These are phyloP conservation scores for Myripristis jacobus DNA, from an alignment of 2,797 vertebrate species.

Conservation along the genomic window DNA sequence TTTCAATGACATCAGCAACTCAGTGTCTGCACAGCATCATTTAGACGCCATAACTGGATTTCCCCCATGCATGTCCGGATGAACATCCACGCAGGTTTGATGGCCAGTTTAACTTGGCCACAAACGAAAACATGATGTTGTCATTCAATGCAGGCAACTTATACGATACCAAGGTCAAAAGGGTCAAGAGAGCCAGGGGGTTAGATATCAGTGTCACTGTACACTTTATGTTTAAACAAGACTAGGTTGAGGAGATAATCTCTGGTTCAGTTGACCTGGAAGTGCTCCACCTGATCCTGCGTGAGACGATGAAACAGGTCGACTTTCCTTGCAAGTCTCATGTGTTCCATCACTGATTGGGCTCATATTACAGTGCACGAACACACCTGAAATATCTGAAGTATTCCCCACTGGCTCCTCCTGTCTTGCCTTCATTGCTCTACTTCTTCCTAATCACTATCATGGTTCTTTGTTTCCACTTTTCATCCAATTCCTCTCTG, in stretches of 20 bases:
- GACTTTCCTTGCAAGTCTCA: conserved; percentile 32
- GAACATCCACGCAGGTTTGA: neutral
- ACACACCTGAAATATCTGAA: conserved; percentile 17
- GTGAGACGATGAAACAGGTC: conserved; percentile 19
- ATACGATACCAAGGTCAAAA: neutral
- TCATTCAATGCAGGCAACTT: neutral
- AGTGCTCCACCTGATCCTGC: conserved; percentile 33
- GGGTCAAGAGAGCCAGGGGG: neutral
- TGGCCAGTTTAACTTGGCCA: neutral
- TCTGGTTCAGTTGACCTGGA: conserved; percentile 28
- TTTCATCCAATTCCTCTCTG: neutral
- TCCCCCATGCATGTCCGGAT: conserved; percentile 4
- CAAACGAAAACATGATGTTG: neutral
- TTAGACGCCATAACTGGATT: conserved; percentile 14
- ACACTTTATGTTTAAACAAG: conserved; percentile 12
- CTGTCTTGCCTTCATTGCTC: too few relatives aligned
- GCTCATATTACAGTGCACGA: conserved; percentile 43
- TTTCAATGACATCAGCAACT: conserved; percentile 25
- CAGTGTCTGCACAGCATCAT: conserved; percentile 8
- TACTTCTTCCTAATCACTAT: neutral
- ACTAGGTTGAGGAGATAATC: conserved; percentile 3
- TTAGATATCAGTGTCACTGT: conserved; percentile 12
- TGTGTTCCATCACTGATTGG: conserved; percentile 33
- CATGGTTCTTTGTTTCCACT: neutral
- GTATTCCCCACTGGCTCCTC: neutral